Evolutionary conservation across 1,140 invertebrate genomes (phyloP).

Genomic region (Triops longicaudatus): DNA sequence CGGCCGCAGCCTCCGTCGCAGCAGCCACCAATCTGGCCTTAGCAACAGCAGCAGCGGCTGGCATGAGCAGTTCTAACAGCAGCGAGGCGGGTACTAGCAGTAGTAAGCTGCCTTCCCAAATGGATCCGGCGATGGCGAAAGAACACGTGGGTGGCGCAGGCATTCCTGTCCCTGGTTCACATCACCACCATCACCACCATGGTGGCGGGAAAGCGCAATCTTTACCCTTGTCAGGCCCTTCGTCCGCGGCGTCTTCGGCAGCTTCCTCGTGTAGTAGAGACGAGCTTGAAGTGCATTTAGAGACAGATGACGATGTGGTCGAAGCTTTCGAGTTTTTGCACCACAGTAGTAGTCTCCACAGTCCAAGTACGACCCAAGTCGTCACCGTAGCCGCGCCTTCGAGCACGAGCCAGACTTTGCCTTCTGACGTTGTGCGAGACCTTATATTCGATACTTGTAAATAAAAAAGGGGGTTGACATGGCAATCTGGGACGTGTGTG

Average conservation of each 20-base stretch:
- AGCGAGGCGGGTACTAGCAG: background rate
- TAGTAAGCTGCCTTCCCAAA: background rate
- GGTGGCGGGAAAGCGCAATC: background rate
- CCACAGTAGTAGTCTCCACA: background rate
- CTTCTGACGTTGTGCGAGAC: background rate
- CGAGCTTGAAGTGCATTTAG: background rate
- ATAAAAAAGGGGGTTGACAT: background rate
- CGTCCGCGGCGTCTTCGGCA: background rate
- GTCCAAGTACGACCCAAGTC: background rate
- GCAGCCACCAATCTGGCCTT: background rate
- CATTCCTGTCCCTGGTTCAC: background rate
- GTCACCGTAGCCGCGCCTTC: background rate
- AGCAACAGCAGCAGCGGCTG: background rate
- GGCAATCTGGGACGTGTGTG: background rate
- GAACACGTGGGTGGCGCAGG: background rate
- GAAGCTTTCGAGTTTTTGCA: background rate
- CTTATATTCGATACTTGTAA: background rate
- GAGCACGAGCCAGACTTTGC: background rate
- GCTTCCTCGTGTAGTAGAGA: constrained; percentile 4
- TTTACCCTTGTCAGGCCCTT: too few species aligned
- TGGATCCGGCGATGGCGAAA: background rate
- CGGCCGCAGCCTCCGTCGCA: background rate
- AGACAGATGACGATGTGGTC: background rate
- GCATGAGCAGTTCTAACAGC: background rate
- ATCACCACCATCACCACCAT: background rate